Evolutionary conservation across 1,140 invertebrate genomes (phyloP).

Genomic region (Branchinecta lindahli): DNA sequence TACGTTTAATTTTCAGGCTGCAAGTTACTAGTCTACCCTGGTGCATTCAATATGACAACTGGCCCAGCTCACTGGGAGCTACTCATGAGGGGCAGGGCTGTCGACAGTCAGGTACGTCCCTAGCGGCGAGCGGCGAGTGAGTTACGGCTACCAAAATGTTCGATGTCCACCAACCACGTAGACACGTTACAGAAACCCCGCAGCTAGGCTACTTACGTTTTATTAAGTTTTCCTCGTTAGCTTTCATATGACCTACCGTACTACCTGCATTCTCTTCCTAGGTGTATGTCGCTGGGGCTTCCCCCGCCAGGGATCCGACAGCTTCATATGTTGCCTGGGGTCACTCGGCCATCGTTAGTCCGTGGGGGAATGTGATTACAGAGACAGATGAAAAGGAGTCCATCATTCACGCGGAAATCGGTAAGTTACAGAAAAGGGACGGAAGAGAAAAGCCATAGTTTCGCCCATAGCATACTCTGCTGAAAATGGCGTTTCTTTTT

Average conservation of each 20-base stretch:
- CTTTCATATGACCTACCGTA: not conserved
- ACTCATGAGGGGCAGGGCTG: slow-evolving; percentile 56
- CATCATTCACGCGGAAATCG: slow-evolving; percentile 56
- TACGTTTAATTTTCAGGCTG: slow-evolving; percentile 43
- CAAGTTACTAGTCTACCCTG: slow-evolving; percentile 72
- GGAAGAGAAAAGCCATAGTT: not conserved
- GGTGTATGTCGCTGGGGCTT: slow-evolving; percentile 36
- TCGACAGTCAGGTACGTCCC: slow-evolving; percentile 72
- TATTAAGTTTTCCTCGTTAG: not conserved
- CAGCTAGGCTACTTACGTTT: not conserved
- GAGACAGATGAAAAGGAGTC: slow-evolving; percentile 49
- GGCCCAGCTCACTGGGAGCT: slow-evolving; percentile 85
- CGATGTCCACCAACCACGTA: not conserved
- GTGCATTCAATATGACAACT: slow-evolving; percentile 88
- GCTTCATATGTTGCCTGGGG: slow-evolving; percentile 75
- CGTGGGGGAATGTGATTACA: slow-evolving; percentile 65
- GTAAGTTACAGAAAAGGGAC: slow-evolving; percentile 31
- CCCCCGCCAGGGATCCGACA: slow-evolving; percentile 51
- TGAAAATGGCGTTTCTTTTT: too few species aligned
- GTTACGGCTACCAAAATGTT: slow-evolving; percentile 1
- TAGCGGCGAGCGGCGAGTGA: slow-evolving; percentile 28
- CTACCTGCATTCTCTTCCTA: slow-evolving; percentile 17
- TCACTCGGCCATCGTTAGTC: slow-evolving; percentile 65
- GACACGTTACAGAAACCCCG: too few species aligned
- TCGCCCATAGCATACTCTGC: too few species aligned